Evolutionary conservation across 2,888 invertebrate genomes (phyloP).

Genomic region (Ceriagrion tenellum): DNA sequence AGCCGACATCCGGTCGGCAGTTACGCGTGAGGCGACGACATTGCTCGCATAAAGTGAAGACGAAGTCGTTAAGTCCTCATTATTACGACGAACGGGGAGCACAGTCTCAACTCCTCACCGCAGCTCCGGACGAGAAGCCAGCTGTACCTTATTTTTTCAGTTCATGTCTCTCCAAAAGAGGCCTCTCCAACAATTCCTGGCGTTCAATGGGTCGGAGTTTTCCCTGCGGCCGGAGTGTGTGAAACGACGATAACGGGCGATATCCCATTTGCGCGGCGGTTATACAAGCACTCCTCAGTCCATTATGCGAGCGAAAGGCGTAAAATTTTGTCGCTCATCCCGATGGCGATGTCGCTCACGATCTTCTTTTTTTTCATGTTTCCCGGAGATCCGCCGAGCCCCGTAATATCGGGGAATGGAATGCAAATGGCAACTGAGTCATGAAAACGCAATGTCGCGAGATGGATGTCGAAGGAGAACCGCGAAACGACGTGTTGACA

Average conservation of each 20-base stretch:
- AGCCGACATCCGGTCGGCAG: no score
- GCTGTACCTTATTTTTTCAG: not conserved
- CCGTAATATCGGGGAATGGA: not conserved
- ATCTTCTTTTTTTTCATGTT: not conserved
- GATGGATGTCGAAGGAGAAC: not conserved
- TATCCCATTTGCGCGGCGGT: not conserved
- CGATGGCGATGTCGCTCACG: not conserved
- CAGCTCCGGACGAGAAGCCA: no score
- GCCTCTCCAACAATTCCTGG: not conserved
- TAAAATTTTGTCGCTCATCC: not conserved
- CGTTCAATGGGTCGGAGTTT: not conserved
- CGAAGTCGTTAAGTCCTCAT: not conserved
- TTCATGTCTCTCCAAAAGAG: not conserved
- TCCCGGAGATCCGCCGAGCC: not conserved
- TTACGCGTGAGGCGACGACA: no score
- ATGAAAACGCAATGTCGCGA: not conserved
- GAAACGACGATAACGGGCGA: not conserved
- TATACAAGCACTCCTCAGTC: not conserved
- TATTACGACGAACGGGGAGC: no score
- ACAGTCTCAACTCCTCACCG: no score
- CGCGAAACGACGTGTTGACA: not conserved
- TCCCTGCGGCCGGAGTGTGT: not conserved
- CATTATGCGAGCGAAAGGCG: not conserved
- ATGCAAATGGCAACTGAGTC: not conserved
- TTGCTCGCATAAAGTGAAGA: not conserved